Evolutionary conservation across 2,888 invertebrate genomes (phyloP).

Genomic region (Chironomus tentans): DNA sequence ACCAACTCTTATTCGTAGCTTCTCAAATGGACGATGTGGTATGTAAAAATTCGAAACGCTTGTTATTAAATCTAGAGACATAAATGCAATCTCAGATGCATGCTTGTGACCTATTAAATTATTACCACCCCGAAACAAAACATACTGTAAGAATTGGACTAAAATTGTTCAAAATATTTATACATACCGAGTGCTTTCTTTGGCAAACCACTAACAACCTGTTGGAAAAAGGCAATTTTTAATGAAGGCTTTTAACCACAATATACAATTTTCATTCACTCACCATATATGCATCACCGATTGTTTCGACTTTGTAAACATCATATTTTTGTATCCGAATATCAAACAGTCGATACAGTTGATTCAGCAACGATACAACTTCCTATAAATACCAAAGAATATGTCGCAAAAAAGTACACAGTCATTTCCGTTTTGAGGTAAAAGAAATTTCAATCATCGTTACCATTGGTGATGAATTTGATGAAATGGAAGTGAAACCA

Average conservation of each 20-base stretch:
- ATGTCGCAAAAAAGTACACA: background rate
- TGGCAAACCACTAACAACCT: slow-evolving; percentile 18
- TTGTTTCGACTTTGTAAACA: slow-evolving; percentile 64
- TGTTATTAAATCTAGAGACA: slow-evolving; percentile 49
- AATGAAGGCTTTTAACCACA: too few relatives aligned
- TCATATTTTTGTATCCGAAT: slow-evolving; percentile 59
- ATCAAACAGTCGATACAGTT: slow-evolving; percentile 64
- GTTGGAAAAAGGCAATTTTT: background rate
- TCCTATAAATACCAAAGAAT: slow-evolving; percentile 34
- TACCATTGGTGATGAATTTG: slow-evolving; percentile 49
- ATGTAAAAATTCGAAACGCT: slow-evolving; percentile 47
- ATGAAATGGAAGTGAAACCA: slow-evolving; percentile 55
- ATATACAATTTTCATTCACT: background rate
- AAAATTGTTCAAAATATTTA: background rate
- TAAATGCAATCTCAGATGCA: slow-evolving; percentile 52
- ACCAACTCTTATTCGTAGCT: slow-evolving; percentile 48
- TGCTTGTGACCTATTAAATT: slow-evolving; percentile 44
- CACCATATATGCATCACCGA: slow-evolving; percentile 55
- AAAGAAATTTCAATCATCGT: background rate
- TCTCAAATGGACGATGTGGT: slow-evolving; percentile 46
- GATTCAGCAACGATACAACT: slow-evolving; percentile 57
- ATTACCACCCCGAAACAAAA: background rate
- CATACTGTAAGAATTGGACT: too few relatives aligned
- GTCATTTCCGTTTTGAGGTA: too few relatives aligned
- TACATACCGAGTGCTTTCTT: background rate